Evolutionary conservation across 1,140 invertebrate genomes (phyloP), one percentile per base, ranked within the genome.

Genomic region (Aphis craccivora): DNA sequence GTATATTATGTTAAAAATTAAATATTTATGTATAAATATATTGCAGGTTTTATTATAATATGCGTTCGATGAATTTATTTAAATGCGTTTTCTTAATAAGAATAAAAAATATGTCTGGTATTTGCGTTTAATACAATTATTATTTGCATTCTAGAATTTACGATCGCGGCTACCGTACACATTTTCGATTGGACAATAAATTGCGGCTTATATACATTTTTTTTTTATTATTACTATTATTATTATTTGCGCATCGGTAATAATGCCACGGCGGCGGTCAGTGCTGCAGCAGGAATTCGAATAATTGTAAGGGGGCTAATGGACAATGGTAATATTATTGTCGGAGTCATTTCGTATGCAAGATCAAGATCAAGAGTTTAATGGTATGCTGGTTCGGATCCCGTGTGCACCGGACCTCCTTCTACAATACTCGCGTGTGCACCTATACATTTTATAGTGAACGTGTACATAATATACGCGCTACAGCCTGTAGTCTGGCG

Each of bases 281-380:
- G 51, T 60, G 20, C 35, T 37, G 25, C 55, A 25, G 35, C 9
- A 81, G 48, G 91, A 93, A 93, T 93, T 84, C 91, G 25, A 83
- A 83, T 93, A 93, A 93, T 93, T 93, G 91, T 93, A 83, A 83
- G 86, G 25, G 76, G 76, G 67, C 67, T 84, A 83, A 93, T 83
- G 67, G 91, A 93, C 91, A 93, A 93, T 93, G 76, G 91, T 67
- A 48, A 93, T 93, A 93, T 93, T 93, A 93, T 93, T 93, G 91
- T 67, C 91, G 91, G n/a, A 93, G 91, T 93, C 76, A 86, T 93
- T 93, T 84, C 37, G 91, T 86, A 93, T 93, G 91, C 91, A 86
- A 93, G 91, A 93, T 93, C 91, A 93, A 93, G 91, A 93, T 93
- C 91, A 93, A 93, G 91, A 84, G 76, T 93, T 86, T 86, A 93